A percentile compares a stretch with the other conserved stretches of the same genome.
These are phyloP conservation scores for Dinocampus coccinellae DNA, from an alignment of 2,888 invertebrate genomes.

Conservation along the genomic window DNA sequence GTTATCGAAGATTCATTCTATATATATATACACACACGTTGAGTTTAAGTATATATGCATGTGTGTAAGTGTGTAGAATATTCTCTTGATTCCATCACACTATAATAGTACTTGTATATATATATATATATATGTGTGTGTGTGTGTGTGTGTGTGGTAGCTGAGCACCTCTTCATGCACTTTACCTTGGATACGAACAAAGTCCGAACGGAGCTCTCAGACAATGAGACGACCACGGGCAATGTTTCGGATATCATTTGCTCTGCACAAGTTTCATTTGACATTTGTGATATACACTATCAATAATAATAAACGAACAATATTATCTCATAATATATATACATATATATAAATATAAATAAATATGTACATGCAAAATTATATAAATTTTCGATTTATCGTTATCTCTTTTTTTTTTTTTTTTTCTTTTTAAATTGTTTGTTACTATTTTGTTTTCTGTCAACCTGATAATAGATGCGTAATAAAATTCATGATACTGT, in stretches of 20 bases:
- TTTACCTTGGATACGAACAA: conserved; percentile 27
- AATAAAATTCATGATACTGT: too few relatives aligned
- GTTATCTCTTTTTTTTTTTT: background rate
- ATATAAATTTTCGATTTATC: too few relatives aligned
- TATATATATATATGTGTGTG: background rate
- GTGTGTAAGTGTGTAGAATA: background rate
- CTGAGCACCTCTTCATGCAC: conserved; percentile 27
- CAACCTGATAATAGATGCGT: background rate
- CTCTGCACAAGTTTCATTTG: conserved; percentile 37
- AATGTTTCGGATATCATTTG: conserved; percentile 40
- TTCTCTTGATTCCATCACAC: background rate
- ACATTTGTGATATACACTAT: background rate
- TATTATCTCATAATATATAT: background rate
- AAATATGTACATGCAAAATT: background rate
- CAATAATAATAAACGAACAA: conserved; percentile 7
- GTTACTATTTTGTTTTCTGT: background rate
- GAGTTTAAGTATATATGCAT: conserved; percentile 7
- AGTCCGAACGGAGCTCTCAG: conserved; percentile 27
- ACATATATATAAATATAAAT: background rate
- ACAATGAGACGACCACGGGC: conserved; percentile 3
- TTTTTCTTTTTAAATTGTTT: too few relatives aligned
- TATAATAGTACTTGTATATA: background rate
- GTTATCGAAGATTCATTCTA: conserved; percentile 31
- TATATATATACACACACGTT: background rate
- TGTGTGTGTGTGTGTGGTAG: background rate